Percentiles rank a stretch among this genome's conserved stretches.
Evolutionary conservation across 2,888 invertebrate species (phyloP).

Genomic region (Stenurella melanura): DNA sequence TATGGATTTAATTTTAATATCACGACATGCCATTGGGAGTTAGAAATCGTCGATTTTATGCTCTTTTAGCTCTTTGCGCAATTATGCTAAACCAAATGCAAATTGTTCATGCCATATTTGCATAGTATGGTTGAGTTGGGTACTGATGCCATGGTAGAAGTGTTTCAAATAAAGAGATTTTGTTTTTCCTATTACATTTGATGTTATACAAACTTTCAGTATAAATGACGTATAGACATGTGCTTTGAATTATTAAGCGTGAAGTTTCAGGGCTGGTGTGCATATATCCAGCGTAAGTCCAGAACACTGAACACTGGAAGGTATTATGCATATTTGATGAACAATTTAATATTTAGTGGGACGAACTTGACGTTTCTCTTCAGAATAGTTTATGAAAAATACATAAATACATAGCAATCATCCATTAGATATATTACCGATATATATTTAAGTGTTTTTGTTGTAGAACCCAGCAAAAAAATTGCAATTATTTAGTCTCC

Average conservation of each 20-base stretch:
- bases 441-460: too few species aligned
- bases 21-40: constrained; percentile 55
- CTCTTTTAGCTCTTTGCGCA: constrained; percentile 61
- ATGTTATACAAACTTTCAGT: constrained; percentile 18
- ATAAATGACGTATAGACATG: constrained; percentile 30
- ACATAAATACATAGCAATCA: too few species aligned
- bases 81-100: constrained; percentile 63
- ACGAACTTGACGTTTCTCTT: too few species aligned
- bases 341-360: neutral
- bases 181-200: constrained; percentile 31
- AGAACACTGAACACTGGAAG: too few species aligned
- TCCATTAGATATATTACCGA: too few species aligned
- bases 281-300: neutral
- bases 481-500: too few species aligned
- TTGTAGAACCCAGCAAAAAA: too few species aligned
- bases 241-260: constrained; percentile 9
- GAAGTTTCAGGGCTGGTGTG: neutral
- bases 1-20: constrained; percentile 62
- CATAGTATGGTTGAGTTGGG: constrained; percentile 51
- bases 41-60: constrained; percentile 62
- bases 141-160: constrained; percentile 25
- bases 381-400: too few species aligned
- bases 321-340: neutral
- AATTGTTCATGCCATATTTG: constrained; percentile 56
- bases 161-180: constrained; percentile 39